Evolutionary conservation across 2,113 vertebrate species (phyloP), one percentile per base, ranked within the genome.

Genomic region (Oncorhynchus masou): DNA sequence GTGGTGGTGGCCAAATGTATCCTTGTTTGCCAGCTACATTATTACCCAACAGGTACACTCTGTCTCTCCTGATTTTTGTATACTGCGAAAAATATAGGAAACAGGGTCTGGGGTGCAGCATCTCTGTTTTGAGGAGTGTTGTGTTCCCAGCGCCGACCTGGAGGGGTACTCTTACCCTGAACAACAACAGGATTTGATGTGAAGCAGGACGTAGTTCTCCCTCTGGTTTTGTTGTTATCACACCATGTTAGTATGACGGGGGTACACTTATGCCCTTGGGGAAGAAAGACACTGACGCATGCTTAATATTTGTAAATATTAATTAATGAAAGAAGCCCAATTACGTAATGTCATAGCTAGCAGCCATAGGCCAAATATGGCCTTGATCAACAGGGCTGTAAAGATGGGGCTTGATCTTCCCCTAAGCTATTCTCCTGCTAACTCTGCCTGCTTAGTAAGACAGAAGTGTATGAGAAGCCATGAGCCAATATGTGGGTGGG

Each of bases 291-390:
- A 45, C 22, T 34, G 48, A 85, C 70, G 82, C 74, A 19, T 83
- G 81, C 84, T 84, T 88, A 87, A 88, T 91, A 89, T 90, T 89
- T 88, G 74, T 84, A 86, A 85, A 91, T 88, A 86, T 83, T 89
- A 89, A 92, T 90, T 91, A 90, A 89, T 85, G 78, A 85, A 88
- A 84, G 70, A 59, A 34, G 20, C 75, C 25, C 39, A 62, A 29
- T 89, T 85, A 85, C 71, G 80, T 71, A 89, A 88, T 24, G 70
- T 31, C 29, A 49, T 74, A 75, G 80, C 88, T 72, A 5, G 15
- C 25, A 83, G 84, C 77, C 74, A 70, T 81, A 74, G 0, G 66
- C 73, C 80, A 86, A 84, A 83, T 77, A 87, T 84, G 82, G 81
- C 83, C 83, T 16, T 4, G 82, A 77, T 88, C 83, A 79, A 83